Conservation (phyloP, 2,888 invertebrate species). For the Watsonalla binaria region DNA sequence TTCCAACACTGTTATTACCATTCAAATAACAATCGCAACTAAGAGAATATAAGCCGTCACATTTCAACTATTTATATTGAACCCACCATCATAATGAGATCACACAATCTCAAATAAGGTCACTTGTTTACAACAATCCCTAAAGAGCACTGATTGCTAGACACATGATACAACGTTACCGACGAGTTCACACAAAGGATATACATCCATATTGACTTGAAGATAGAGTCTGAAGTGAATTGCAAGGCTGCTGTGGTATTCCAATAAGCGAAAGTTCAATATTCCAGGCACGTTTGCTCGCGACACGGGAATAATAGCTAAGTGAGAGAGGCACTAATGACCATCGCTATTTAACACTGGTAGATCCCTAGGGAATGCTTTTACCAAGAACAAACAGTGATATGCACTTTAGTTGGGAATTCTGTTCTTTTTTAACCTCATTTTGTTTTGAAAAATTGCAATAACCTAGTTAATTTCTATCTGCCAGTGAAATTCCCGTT, state of each 20-base stretch:
- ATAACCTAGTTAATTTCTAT: too few relatives aligned
- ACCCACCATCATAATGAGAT: slow-evolving; percentile 8
- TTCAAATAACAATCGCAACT: too few relatives aligned
- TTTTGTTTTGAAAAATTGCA: too few relatives aligned
- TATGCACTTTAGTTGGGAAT: not conserved
- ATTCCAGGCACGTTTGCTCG: slow-evolving; percentile 43
- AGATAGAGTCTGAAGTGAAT: not conserved
- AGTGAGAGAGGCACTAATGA: slow-evolving; percentile 29
- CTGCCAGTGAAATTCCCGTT: too few relatives aligned
- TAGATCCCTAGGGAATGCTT: slow-evolving; percentile 18
- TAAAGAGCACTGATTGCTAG: slow-evolving; percentile 43
- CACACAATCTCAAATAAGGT: slow-evolving; percentile 15
- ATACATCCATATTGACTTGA: slow-evolving; percentile 12
- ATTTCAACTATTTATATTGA: too few relatives aligned
- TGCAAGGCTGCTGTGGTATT: slow-evolving; percentile 25
- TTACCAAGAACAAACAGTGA: not conserved
- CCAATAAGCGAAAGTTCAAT: slow-evolving; percentile 41
- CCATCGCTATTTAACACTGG: slow-evolving; percentile 31
- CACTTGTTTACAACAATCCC: slow-evolving; percentile 42
- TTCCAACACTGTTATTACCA: not conserved
- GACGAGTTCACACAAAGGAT: slow-evolving; percentile 5
- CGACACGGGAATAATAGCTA: slow-evolving; percentile 47
- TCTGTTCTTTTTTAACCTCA: not conserved
- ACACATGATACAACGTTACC: slow-evolving; percentile 13
- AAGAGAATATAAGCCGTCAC: too few relatives aligned